phyloP scores from a whole-genome alignment of 2,888 invertebrate genomes.

The Epirrita christyi region DNA sequence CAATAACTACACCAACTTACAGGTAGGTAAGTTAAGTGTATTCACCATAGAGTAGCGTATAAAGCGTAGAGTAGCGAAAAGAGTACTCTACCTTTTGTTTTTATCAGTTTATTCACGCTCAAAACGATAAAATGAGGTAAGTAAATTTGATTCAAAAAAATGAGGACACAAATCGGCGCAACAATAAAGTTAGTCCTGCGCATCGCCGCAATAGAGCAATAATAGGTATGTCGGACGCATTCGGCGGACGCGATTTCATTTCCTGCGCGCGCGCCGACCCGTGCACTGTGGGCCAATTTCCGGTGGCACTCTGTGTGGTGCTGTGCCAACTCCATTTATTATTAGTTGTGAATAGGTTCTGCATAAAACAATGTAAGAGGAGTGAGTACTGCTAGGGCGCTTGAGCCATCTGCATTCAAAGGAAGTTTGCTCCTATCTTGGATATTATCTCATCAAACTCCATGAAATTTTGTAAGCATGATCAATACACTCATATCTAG shows the following conservation, averaged over 20 bases:
- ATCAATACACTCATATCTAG: too few species aligned
- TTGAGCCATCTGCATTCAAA: too few species aligned
- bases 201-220: constrained; percentile 69
- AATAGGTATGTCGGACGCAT: constrained; percentile 68
- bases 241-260: constrained; percentile 80
- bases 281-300: constrained; percentile 68
- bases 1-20: too few species aligned
- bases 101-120: too few species aligned
- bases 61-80: too few species aligned
- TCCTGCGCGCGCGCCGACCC: constrained; percentile 80
- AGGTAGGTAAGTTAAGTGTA: too few species aligned
- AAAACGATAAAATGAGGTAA: too few species aligned
- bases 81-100: too few species aligned
- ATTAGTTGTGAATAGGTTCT: not conserved
- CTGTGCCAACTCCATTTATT: constrained; percentile 25
- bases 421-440: too few species aligned
- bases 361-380: not conserved
- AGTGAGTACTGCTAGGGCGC: not conserved
- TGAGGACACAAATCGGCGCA: constrained; percentile 18
- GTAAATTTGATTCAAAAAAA: constrained; percentile 7
- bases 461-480: too few species aligned
- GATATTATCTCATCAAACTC: too few species aligned
- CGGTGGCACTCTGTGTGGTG: constrained; percentile 53
- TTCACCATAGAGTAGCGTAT: too few species aligned
- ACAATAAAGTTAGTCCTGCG: constrained; percentile 40